These are phyloP conservation scores for Pristionchus exspectatus DNA, from an alignment of 2,888 invertebrate genomes.

Conservation along the genomic window DNA sequence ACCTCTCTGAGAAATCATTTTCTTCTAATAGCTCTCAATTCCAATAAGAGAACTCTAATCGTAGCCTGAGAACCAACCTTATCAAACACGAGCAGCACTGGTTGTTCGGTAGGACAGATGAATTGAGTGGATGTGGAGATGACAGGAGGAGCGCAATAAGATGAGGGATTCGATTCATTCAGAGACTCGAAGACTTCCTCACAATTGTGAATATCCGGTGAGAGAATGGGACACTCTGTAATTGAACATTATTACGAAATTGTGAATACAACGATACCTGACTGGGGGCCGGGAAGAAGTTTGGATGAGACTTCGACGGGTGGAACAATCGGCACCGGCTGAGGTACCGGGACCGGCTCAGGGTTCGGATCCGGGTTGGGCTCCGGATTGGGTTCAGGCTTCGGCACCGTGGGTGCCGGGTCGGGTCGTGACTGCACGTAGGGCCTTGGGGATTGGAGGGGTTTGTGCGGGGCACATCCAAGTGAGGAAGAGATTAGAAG, in stretches of 20 bases:
- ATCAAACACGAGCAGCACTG: conserved; percentile 18
- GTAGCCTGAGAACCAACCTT: neutral
- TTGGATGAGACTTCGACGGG: neutral
- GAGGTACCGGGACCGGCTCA: neutral
- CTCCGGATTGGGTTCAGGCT: neutral
- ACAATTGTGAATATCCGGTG: neutral
- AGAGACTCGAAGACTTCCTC: neutral
- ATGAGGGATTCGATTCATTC: neutral
- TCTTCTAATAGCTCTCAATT: neutral
- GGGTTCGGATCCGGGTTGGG: neutral
- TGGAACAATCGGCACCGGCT: no score
- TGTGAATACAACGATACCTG: neutral
- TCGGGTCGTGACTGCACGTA: neutral
- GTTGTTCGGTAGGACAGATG: neutral
- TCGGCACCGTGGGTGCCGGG: neutral
- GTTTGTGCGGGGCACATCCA: conserved; percentile 31
- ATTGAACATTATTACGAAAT: no score
- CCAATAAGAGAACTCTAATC: no score
- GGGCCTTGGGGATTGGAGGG: neutral
- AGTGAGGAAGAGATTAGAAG: neutral
- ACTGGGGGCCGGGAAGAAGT: neutral
- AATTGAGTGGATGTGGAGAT: neutral
- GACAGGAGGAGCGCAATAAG: neutral
- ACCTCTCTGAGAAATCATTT: no score
- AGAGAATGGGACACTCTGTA: conserved; percentile 31